Evolutionary conservation across 2,888 invertebrate species (phyloP).

Genomic region (Xanthia togata): DNA sequence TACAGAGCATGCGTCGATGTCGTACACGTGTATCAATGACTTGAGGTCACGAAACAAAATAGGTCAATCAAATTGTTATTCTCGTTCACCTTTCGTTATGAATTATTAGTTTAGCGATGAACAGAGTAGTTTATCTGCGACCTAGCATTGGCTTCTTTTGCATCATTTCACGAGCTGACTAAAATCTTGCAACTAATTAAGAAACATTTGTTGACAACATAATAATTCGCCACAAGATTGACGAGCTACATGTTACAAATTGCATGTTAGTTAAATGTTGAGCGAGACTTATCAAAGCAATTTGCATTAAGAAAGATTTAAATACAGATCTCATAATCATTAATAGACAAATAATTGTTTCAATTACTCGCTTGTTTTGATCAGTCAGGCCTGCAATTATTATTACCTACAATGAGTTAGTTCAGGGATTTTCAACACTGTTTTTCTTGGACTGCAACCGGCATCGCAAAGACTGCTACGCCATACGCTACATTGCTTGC

Average conservation of each 20-base stretch:
- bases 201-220: constrained; percentile 44
- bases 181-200: constrained; percentile 19
- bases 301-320: constrained; percentile 60
- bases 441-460: neutral
- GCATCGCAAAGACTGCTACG: neutral
- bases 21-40: neutral
- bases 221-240: constrained; percentile 44
- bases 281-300: constrained; percentile 44
- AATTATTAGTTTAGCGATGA: constrained; percentile 24
- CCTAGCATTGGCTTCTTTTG: neutral
- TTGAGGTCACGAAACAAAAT: constrained; percentile 41
- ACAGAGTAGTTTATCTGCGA: constrained; percentile 4
- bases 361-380: constrained; percentile 56
- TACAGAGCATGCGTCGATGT: constrained; percentile 1
- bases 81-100: constrained; percentile 39
- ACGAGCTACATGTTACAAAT: constrained; percentile 42
- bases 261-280: constrained; percentile 46
- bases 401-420: constrained; percentile 33
- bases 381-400: constrained; percentile 47
- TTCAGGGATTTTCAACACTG: constrained; percentile 27
- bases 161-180: constrained; percentile 3
- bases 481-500: neutral
- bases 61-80: constrained; percentile 18
- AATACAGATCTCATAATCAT: constrained; percentile 63
- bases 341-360: constrained; percentile 63